Base-by-base conservation (phyloP, 2,888 invertebrate species). In the Campoplex capitator region DNA sequence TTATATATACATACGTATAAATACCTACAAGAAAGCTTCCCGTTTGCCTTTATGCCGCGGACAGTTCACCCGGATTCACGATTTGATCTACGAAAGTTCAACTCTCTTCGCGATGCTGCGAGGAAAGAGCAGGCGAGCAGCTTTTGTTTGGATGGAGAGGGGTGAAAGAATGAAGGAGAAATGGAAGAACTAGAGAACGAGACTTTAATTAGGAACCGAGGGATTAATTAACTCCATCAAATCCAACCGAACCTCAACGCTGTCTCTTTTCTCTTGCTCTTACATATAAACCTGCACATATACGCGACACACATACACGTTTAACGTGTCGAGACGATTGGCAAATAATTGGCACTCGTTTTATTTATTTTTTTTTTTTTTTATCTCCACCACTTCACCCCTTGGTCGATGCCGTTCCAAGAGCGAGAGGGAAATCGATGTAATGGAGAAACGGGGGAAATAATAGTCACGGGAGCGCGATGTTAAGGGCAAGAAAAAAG, bases 221-320 rank as follows among this genome's bases (percentile, higher is more conserved):
- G 90, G 92, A 92, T 92, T 92, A 93, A 93, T 93, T 93, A 93
- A 92, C 91, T 91, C 90, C 91, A 90, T 93, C 90, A 90, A 92
- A 92, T 91, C 90, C 90, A 87, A 89, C 89, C 81, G 71, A 89
- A 90, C 89, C 88, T 83, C 78, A 85, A 74, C 84, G 56, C 73
- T 51, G 38, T 68, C 48, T 70, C 23, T 3, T 45, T 70, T 48
- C 68, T 56, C 58, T 45, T 54, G 32, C 35, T 45, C 74, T 56
- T 38, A 32, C 32, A 54, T 38, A 58, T 16, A 62, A 65, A 67
- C 58, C 28, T 32, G 48, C 78, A 45, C 70, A 35, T 18, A 35
- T 45, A 9, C 38, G 28, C 51, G 18, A 73, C 38, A 51, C 51
- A 32, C 35, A 48, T 7, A 23, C 13, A 45, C 58, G 28, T 23